Evolutionary conservation across 2,888 invertebrate species (phyloP).

Genomic region (Drosophila emarginata): DNA sequence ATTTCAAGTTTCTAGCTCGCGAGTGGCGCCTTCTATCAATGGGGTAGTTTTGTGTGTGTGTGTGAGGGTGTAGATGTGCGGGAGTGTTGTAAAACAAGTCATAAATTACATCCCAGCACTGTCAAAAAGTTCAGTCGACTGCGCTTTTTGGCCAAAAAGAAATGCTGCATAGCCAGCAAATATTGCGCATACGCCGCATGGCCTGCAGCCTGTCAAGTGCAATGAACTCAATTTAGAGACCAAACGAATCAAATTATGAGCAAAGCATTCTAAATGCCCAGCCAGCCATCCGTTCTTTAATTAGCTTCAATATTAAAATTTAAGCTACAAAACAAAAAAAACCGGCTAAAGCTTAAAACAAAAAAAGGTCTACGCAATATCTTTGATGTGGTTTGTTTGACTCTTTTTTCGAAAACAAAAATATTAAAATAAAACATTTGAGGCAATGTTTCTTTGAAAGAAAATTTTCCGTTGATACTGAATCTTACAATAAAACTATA

Average conservation of each 20-base stretch:
- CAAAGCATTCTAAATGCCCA: conserved; percentile 60
- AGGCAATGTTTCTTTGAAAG: too few species aligned
- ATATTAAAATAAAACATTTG: too few species aligned
- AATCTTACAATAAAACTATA: too few species aligned
- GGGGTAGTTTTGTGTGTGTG: conserved; percentile 38
- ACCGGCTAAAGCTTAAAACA: background rate
- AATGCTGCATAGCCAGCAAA: conserved; percentile 78
- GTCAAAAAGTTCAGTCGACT: conserved; percentile 77
- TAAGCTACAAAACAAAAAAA: conserved; percentile 22
- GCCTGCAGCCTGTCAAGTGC: conserved; percentile 67
- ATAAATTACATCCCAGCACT: conserved; percentile 70
- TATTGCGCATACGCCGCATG: conserved; percentile 74
- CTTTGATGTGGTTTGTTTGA: conserved; percentile 68
- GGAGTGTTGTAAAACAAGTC: conserved; percentile 76
- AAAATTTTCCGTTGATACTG: too few species aligned
- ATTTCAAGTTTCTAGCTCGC: conserved; percentile 69
- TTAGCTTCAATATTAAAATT: conserved; percentile 49
- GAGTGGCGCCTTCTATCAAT: conserved; percentile 78
- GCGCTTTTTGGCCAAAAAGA: conserved; percentile 59
- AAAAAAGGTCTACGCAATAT: conserved; percentile 32
- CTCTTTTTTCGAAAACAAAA: background rate
- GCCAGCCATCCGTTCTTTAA: conserved; percentile 56
- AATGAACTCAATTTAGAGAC: conserved; percentile 70
- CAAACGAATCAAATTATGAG: conserved; percentile 53
- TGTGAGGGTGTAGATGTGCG: conserved; percentile 32